Conservation (phyloP, 2,113 vertebrate species). For the Rostratula benghalensis region DNA sequence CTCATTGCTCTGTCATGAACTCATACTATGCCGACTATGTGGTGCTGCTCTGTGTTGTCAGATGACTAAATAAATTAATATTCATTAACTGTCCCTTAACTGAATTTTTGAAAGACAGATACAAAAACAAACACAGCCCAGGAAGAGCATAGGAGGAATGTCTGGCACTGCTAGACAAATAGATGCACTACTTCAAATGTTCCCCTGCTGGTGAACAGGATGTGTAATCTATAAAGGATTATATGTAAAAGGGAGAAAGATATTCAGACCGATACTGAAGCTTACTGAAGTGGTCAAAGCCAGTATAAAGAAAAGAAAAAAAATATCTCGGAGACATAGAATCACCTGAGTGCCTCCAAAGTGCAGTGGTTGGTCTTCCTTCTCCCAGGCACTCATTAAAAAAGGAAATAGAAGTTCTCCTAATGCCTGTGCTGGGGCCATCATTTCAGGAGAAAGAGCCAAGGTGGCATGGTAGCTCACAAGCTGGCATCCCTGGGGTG, state of each 20-base stretch:
- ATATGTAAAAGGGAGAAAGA: neutral
- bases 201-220: neutral
- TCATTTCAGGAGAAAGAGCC: neutral
- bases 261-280: neutral
- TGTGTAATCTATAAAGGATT: neutral
- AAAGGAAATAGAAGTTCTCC: neutral
- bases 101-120: conserved; percentile 57
- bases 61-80: conserved; percentile 53
- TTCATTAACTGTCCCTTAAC: conserved; percentile 45
- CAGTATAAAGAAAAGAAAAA: neutral
- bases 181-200: conserved; percentile 33
- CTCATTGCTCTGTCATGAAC: neutral
- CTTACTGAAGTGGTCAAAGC: neutral
- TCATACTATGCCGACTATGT: neutral
- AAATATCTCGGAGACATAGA: neutral
- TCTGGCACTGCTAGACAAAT: conserved; percentile 32
- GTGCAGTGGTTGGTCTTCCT: neutral
- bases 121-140: conserved; percentile 47
- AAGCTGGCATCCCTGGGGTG: neutral
- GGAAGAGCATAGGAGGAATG: conserved; percentile 47
- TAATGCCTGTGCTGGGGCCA: neutral
- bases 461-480: neutral
- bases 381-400: neutral
- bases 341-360: neutral
- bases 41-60: neutral